phyloP scores from a whole-genome alignment of 2,113 vertebrate genomes.

The Crotalus helleri region DNA sequence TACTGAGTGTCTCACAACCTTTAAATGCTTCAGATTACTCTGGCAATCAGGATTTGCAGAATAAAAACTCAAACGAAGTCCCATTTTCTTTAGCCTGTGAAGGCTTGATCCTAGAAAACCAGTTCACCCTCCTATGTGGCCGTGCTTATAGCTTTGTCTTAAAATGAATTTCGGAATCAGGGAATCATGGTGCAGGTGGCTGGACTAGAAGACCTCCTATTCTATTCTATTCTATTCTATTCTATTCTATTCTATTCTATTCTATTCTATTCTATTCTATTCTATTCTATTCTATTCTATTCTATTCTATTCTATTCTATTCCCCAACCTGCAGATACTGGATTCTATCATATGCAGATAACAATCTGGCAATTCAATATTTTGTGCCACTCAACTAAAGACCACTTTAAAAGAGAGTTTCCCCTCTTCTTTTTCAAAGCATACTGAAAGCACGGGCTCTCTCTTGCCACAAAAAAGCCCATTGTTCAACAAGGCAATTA shows the following conservation, averaged over 20 bases:
- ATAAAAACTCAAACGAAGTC: not conserved
- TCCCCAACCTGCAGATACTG: not conserved
- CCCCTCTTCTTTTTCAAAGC: not conserved
- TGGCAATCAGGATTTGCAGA: not conserved
- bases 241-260: too few species aligned
- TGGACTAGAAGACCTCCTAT: not conserved
- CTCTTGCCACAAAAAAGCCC: not conserved
- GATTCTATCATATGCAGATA: not conserved
- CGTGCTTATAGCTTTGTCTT: not conserved
- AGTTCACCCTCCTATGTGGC: not conserved
- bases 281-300: not conserved
- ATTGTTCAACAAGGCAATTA: not conserved
- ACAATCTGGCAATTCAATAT: not conserved
- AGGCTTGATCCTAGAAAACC: not conserved
- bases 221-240: too few species aligned
- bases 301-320: not conserved
- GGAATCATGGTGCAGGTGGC: constrained; percentile 8
- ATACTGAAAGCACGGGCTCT: not conserved
- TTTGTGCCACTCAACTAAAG: not conserved
- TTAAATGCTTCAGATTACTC: not conserved
- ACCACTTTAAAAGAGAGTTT: fast-evolving
- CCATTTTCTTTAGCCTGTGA: not conserved
- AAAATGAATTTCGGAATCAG: constrained; percentile 46
- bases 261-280: too few species aligned
- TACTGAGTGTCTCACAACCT: not conserved